Conservation (phyloP, 2,888 invertebrate species). For the Lissocephala sabroskyi region DNA sequence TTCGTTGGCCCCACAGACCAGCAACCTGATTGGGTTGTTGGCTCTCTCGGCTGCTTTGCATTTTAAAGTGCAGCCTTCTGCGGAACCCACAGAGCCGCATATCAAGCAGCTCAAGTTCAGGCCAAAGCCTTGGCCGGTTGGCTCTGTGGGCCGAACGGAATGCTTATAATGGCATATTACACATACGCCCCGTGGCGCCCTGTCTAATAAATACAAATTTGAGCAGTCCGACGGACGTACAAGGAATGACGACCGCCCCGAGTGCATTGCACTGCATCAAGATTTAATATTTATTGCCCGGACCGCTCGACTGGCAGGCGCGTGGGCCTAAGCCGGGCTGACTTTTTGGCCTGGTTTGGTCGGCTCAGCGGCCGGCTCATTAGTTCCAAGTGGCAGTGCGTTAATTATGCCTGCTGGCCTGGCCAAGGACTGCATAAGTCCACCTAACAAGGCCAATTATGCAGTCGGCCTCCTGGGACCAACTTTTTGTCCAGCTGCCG, state of each 20-base stretch:
- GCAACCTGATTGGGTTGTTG: too few relatives aligned
- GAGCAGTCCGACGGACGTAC: conserved; percentile 34
- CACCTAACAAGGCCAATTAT: conserved; percentile 56
- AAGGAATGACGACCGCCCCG: conserved; percentile 2
- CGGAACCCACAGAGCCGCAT: too few relatives aligned
- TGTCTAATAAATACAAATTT: conserved; percentile 61
- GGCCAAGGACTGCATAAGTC: conserved; percentile 24
- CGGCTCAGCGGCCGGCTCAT: conserved; percentile 62
- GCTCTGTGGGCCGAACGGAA: conserved; percentile 14
- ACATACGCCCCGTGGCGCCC: conserved; percentile 59
- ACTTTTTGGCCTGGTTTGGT: too few relatives aligned
- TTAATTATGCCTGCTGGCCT: conserved; percentile 55
- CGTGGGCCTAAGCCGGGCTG: too few relatives aligned
- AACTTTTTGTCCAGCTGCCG: conserved; percentile 6
- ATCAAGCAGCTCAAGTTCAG: too few relatives aligned
- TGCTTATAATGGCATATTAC: conserved; percentile 55
- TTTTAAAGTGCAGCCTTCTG: too few relatives aligned
- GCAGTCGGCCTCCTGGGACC: conserved; percentile 36
- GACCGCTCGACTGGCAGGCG: conserved; percentile 13
- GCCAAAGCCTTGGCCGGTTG: too few relatives aligned
- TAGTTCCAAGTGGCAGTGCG: conserved; percentile 69
- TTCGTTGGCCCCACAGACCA: too few relatives aligned
- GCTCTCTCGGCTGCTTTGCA: too few relatives aligned
- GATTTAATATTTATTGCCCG: conserved; percentile 51
- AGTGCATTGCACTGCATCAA: conserved; percentile 27